Evolutionary conservation across 2,113 vertebrate species (phyloP).

Genomic region (Lonchura striata): DNA sequence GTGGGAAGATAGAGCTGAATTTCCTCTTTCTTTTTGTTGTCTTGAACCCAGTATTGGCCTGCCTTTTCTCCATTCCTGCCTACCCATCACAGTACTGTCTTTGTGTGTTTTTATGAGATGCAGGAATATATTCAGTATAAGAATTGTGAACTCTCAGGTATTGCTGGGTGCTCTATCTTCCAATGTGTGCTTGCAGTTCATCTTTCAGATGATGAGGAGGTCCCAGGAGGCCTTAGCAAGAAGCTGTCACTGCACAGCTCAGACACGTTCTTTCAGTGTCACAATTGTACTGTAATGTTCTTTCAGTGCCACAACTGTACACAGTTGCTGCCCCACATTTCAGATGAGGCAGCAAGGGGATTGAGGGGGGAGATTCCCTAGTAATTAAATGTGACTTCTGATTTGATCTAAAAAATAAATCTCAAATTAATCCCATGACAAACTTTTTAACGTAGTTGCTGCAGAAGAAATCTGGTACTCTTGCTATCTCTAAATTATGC

Average conservation of each 20-base stretch:
- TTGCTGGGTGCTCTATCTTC: neutral
- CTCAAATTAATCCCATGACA: neutral
- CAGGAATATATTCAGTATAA: neutral
- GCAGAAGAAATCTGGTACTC: neutral
- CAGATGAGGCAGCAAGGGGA: neutral
- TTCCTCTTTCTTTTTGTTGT: neutral
- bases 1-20: neutral
- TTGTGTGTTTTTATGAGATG: neutral
- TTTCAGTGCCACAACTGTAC: neutral
- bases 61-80: neutral
- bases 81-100: neutral
- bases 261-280: neutral
- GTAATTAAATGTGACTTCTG: neutral
- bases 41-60: neutral
- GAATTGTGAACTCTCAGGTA: neutral
- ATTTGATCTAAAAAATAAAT: neutral
- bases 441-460: neutral
- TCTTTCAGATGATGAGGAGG: neutral
- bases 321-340: neutral
- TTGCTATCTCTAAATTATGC: neutral
- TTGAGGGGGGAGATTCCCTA: neutral
- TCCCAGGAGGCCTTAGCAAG: neutral
- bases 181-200: neutral
- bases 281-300: neutral
- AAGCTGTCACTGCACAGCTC: neutral